Evolutionary conservation across 2,113 vertebrate species (phyloP), one percentile per base, ranked within the genome.

Genomic region (Neogobius melanostomus): DNA sequence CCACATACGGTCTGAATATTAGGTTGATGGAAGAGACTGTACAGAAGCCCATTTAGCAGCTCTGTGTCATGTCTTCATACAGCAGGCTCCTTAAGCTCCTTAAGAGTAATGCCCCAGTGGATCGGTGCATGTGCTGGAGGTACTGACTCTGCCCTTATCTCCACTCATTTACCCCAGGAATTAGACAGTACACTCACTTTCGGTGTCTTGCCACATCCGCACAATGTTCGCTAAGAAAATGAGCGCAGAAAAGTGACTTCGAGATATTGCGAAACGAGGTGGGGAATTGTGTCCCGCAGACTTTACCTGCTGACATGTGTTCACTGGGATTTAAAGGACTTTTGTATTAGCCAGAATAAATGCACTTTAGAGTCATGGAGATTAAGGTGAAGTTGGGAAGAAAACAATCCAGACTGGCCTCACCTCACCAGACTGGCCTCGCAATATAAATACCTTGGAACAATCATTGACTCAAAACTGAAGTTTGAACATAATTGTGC

Each of bases 51-150:
- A 91, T 91, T 92, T 92, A 91, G 80, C 82, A 82, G 90, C 80
- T 92, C 89, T 84, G 89, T 92, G 90, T 87, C 87, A 91, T 81
- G 89, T 92, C 90, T 93, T 91, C 87, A 88, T 91, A 81, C 81
- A 79, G 85, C 86, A 88, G 85, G 88, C 90, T 93, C 93, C 92
- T 90, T 93, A 93, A 93, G 92, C 91, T 92, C 78, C 89, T 92
- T 93, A 93, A 93, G 88, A 92, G 89, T 80, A 84, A 14, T 85
- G 86, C 88, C 92, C 90, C 81, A 15, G 81, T 89, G 91, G 91
- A 91, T 91, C 89, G 77, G 76, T 90, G 88, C 89, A 79, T 85
- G 90, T 42, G 90, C 87, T 87, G 75, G 79, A 90, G 90, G 89
- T 88, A 84, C 87, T 82, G 85, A 88, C 90, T 91, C 74, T 82